Conservation (phyloP, 1,140 invertebrate species). For the Zeugodacus cucurbitae region DNA sequence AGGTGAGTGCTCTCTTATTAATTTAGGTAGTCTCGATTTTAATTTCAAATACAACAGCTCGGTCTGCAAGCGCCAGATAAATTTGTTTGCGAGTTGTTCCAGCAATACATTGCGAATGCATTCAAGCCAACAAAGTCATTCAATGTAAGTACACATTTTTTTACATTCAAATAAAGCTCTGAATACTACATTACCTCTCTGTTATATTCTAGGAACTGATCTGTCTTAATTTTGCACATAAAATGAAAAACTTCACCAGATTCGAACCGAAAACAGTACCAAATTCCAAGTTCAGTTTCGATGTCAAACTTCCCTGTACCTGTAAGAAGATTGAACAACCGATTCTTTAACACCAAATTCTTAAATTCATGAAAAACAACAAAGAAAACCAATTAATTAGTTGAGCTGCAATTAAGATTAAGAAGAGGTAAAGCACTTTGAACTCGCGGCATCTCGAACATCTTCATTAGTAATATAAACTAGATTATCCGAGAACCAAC, state of each 20-base stretch:
- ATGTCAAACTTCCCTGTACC: constrained; percentile 30
- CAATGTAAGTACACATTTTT: constrained; percentile 21
- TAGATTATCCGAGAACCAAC: too few relatives aligned
- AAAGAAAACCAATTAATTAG: too few relatives aligned
- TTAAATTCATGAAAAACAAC: too few relatives aligned
- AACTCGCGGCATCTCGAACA: too few relatives aligned
- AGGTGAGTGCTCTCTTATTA: constrained; percentile 14
- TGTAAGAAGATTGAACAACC: constrained; percentile 24
- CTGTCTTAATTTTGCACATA: constrained; percentile 40
- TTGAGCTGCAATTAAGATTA: too few relatives aligned
- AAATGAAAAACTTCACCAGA: background rate
- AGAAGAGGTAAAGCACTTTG: too few relatives aligned
- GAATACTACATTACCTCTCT: background rate
- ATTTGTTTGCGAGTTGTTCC: constrained; percentile 54
- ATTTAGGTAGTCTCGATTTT: background rate
- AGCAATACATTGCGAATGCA: constrained; percentile 45
- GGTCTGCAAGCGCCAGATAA: constrained; percentile 55
- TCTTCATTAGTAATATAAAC: too few relatives aligned
- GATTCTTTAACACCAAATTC: background rate
- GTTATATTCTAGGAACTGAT: constrained; percentile 18
- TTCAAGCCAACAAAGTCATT: constrained; percentile 48
- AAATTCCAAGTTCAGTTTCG: constrained; percentile 12
- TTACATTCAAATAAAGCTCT: background rate
- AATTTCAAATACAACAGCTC: constrained; percentile 19
- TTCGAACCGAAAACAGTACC: constrained; percentile 28